Conservation (phyloP, 2,113 vertebrate genomes). For the Otus sunia region DNA sequence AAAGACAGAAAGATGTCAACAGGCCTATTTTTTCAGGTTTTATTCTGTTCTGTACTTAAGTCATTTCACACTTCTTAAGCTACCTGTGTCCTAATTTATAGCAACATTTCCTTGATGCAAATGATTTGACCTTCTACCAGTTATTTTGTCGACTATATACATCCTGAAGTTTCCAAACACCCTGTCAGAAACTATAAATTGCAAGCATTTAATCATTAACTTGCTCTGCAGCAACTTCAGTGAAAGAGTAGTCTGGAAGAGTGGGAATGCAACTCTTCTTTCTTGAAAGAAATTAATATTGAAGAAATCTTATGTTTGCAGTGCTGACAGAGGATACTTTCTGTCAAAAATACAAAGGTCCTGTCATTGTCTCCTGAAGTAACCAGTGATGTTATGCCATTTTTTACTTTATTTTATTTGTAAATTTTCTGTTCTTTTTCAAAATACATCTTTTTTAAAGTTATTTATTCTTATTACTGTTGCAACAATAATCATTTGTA, state of each 20-base stretch:
- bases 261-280: background rate
- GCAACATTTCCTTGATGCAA: background rate
- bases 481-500: background rate
- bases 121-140: background rate
- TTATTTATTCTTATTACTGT: background rate
- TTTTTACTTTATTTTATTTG: background rate
- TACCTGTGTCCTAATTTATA: background rate
- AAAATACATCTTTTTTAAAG: background rate
- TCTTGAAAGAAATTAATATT: background rate
- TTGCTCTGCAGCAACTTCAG: background rate
- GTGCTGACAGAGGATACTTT: background rate
- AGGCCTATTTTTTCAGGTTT: background rate
- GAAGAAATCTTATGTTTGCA: background rate
- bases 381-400: background rate
- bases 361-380: background rate
- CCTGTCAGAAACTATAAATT: background rate
- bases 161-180: background rate
- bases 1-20: background rate
- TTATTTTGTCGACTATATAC: background rate
- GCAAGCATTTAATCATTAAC: background rate
- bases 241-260: background rate
- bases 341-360: background rate
- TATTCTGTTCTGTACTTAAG: background rate
- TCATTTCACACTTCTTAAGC: background rate
- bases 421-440: background rate